Evolutionary conservation across 1,140 invertebrate species (phyloP).

Genomic region (Steinernema khuongi): DNA sequence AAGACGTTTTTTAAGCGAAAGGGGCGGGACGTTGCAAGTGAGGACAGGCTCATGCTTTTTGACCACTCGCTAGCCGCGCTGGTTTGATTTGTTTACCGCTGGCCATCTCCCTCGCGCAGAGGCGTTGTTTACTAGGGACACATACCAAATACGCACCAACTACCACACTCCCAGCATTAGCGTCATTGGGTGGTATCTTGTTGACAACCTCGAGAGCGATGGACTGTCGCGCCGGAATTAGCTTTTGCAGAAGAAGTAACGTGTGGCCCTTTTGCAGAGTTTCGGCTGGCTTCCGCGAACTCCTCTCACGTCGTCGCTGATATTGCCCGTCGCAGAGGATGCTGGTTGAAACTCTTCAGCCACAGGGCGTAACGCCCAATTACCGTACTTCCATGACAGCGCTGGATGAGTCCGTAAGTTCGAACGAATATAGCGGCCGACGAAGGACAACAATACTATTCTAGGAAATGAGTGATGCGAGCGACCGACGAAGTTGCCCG

Average conservation of each 20-base stretch:
- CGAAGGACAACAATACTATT: background rate
- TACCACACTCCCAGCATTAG: background rate
- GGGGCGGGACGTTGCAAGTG: conserved; percentile 14
- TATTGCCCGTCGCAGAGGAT: no score
- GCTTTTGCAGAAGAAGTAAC: background rate
- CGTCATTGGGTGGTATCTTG: background rate
- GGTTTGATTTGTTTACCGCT: conserved; percentile 14
- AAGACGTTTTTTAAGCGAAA: background rate
- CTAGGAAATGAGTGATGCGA: background rate
- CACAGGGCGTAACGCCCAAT: background rate
- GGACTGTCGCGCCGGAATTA: background rate
- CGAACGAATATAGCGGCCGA: background rate
- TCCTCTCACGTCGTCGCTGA: background rate
- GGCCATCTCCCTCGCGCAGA: conserved; percentile 1
- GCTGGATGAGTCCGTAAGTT: conserved; percentile 7
- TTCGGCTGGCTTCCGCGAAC: no score
- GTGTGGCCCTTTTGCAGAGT: background rate
- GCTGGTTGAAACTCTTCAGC: background rate
- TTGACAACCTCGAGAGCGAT: background rate
- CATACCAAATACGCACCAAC: conserved; percentile 13
- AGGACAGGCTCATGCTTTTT: conserved; percentile 1
- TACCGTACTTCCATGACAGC: conserved; percentile 7
- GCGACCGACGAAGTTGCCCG: background rate
- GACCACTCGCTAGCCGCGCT: conserved; percentile 8
- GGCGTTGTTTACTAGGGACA: conserved; percentile 14